phyloP scores from a whole-genome alignment of 2,797 vertebrate genomes.

The Limosa lapponica region DNA sequence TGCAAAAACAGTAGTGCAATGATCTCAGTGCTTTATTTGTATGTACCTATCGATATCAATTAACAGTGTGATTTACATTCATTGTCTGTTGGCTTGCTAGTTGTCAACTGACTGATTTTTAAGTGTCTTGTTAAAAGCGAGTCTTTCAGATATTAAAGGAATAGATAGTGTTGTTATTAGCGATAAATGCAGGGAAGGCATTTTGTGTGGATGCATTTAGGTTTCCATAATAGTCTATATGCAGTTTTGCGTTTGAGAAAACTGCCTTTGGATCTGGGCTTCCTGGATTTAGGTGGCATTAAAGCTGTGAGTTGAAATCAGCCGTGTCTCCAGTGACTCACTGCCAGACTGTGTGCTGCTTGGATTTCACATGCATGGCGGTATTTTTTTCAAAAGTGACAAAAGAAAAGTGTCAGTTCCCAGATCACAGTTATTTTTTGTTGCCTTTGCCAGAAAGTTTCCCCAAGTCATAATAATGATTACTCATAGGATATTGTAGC shows the following conservation, averaged over 20 bases:
- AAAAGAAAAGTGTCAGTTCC: background rate
- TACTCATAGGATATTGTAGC: background rate
- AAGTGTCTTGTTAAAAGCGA: background rate
- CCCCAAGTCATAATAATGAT: background rate
- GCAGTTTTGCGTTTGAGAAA: background rate
- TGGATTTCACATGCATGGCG: background rate
- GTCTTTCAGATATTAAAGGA: background rate
- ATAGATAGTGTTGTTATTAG: background rate
- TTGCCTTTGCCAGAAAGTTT: background rate
- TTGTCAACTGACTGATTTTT: background rate
- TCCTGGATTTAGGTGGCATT: background rate
- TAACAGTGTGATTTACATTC: background rate
- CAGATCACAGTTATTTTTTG: background rate
- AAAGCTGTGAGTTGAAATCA: background rate
- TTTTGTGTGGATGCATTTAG: background rate
- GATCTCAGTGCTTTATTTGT: background rate
- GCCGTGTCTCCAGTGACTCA: background rate
- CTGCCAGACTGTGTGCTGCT: background rate
- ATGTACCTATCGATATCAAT: background rate
- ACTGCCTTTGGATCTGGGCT: background rate
- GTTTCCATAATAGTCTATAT: rapidly evolving
- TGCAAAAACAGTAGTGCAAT: background rate
- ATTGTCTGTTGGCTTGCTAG: background rate
- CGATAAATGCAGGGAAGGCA: background rate
- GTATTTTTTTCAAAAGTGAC: background rate